Percentiles rank a stretch among this genome's conserved stretches.
Conservation (phyloP, 2,113 vertebrate genomes). For the Terrapene triunguis region DNA sequence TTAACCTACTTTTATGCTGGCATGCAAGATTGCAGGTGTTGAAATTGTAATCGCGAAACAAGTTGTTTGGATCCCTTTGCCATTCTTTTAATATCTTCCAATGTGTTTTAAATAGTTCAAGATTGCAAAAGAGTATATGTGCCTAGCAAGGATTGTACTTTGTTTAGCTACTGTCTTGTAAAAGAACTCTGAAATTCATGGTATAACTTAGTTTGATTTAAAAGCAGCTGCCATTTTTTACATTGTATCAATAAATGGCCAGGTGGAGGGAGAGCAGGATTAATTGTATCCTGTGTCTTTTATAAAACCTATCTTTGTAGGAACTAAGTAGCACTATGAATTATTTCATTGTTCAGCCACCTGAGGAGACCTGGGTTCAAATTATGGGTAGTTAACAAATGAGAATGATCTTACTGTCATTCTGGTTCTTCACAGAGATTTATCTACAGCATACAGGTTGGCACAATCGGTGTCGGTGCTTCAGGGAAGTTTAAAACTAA, state of each 20-base stretch:
- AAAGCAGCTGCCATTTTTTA: background rate
- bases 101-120: slow-evolving; percentile 33
- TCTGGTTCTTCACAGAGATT: background rate
- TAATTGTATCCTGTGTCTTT: background rate
- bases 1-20: slow-evolving; percentile 11
- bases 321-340: background rate
- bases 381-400: background rate
- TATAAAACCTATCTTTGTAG: background rate
- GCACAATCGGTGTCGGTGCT: slow-evolving; percentile 2
- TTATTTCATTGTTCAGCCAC: background rate
- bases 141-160: background rate
- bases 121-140: background rate
- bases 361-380: background rate
- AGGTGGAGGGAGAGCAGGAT: background rate
- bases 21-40: background rate
- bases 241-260: background rate
- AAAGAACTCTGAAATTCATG: background rate
- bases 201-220: background rate
- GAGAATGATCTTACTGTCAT: background rate
- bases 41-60: background rate
- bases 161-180: background rate
- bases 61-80: slow-evolving; percentile 30
- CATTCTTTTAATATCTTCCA: slow-evolving; percentile 47
- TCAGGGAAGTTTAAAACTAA: background rate
- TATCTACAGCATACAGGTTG: background rate